Evolutionary conservation across 2,888 invertebrate genomes (phyloP), one percentile per base, ranked within the genome.

Genomic region (Trissolcus brochymenae): DNA sequence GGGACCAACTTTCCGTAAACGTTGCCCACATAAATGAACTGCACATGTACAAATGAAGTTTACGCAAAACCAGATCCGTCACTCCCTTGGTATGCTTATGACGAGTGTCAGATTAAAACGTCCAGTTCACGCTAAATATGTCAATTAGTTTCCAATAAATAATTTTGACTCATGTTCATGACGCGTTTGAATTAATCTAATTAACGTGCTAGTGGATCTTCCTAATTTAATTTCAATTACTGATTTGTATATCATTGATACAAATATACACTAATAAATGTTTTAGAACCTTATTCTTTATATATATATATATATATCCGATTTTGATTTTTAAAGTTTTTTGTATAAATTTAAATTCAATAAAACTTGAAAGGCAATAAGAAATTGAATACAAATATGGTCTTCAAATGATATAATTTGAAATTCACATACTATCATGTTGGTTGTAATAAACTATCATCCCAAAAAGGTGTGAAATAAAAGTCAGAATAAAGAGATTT

Each of bases 1-100:
- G 43, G 25, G 25, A 55, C 59, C 71, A 60, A 71, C 75, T 77
- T 79, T 76, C 60, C 62, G 57, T 55, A 70, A 56, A 71, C 50
- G 35, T 56, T 56, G 71, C 71, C 64, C 64, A 71, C 71, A 62
- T 64, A 53, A 56, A 64, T 43, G 29, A 57, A 14, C 55, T 16
- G 35, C 62, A 25, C 13, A 19, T 19, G 46, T 14, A 51, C 40
- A 14, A 51, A 64, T 51, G 13, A 50, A 61, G 50, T 70, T 61
- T 50, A 61, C 55, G 35, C 54, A 40, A 60, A 72, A 72, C 53
- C 71, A 59, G 49, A 51, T 40, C 16, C 19, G 43, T 19, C 56
- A 55, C 43, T 70, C 51, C 46, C 40, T 41, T 41, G 43, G 35
- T 9, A 35, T 11, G 9, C 50, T 49, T 50, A 70, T 62, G 57